Evolutionary conservation across 1,140 invertebrate species (phyloP).

Genomic region (Teleogryllus occipitalis): DNA sequence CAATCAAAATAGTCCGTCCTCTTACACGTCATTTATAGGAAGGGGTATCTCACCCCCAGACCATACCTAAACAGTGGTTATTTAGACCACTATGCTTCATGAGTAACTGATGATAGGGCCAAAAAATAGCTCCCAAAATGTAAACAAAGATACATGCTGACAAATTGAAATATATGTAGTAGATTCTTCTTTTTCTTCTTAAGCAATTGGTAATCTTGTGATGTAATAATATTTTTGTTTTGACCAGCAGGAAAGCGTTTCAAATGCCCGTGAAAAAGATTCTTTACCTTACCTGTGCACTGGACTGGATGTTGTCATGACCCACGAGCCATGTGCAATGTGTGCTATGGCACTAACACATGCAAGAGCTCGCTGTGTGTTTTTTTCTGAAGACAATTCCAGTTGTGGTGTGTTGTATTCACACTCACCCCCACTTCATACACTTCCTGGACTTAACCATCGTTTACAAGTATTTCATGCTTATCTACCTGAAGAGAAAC

Average conservation of each 20-base stretch:
- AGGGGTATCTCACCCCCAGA: too few relatives aligned
- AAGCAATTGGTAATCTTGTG: too few relatives aligned
- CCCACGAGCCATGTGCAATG: constrained; percentile 83
- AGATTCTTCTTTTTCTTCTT: too few relatives aligned
- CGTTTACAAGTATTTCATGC: constrained; percentile 5
- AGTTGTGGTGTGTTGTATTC: constrained; percentile 44
- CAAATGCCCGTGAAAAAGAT: not conserved
- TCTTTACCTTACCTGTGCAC: constrained; percentile 73
- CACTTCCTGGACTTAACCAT: not conserved
- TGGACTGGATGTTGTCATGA: constrained; percentile 75
- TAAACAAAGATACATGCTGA: too few relatives aligned
- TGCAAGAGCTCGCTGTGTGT: constrained; percentile 71
- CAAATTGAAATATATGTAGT: too few relatives aligned
- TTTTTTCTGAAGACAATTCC: constrained; percentile 55
- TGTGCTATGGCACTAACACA: constrained; percentile 92
- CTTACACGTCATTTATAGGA: too few relatives aligned
- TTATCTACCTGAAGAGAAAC: too few relatives aligned
- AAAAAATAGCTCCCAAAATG: too few relatives aligned
- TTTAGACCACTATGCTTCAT: too few relatives aligned
- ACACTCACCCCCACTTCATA: not conserved
- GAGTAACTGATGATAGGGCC: too few relatives aligned
- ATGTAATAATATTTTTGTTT: not conserved
- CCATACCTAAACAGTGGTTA: too few relatives aligned
- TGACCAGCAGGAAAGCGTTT: not conserved
- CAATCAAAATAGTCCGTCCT: too few relatives aligned